Conservation (phyloP, 2,888 invertebrate species). For the Drosophila hamatofila region DNA sequence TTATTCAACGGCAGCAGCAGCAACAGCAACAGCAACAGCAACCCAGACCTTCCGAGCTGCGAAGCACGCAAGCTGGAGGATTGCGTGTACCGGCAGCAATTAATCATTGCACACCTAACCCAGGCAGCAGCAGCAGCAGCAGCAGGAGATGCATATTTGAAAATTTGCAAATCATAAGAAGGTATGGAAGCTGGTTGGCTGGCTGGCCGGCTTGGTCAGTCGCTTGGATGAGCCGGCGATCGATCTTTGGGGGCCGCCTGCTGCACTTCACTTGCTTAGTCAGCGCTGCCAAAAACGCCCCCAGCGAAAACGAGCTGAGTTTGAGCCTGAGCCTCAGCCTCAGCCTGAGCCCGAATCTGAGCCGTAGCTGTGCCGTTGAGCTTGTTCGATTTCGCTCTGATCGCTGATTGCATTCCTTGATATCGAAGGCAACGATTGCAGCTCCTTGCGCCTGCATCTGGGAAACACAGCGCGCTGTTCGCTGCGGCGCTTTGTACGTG, state of each 20-base stretch:
- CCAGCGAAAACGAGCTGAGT: slow-evolving; percentile 50
- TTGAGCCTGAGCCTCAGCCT: not conserved
- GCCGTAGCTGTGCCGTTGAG: slow-evolving; percentile 35
- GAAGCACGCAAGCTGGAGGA: slow-evolving; percentile 54
- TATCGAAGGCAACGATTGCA: slow-evolving; percentile 59
- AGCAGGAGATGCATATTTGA: slow-evolving; percentile 78
- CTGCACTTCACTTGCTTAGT: slow-evolving; percentile 69
- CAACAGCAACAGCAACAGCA: slow-evolving; percentile 27
- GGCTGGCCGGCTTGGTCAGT: slow-evolving; percentile 3
- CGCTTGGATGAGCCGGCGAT: slow-evolving; percentile 48
- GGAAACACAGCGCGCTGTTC: slow-evolving; percentile 41
- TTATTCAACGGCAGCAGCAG: slow-evolving; percentile 66
- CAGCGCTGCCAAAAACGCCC: slow-evolving; percentile 73
- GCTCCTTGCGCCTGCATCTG: slow-evolving; percentile 53
- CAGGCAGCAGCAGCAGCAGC: slow-evolving; percentile 45
- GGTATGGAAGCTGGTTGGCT: slow-evolving; percentile 19
- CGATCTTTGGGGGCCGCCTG: slow-evolving; percentile 67
- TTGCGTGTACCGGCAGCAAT: slow-evolving; percentile 77
- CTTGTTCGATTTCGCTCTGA: slow-evolving; percentile 73
- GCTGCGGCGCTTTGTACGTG: slow-evolving; percentile 71
- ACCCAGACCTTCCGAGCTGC: slow-evolving; percentile 27
- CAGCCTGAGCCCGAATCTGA: slow-evolving; percentile 18
- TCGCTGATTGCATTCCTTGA: slow-evolving; percentile 77
- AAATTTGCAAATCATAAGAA: slow-evolving; percentile 78
- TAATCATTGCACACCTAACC: slow-evolving; percentile 77